Conservation (phyloP, 1,140 invertebrate genomes). For the Heliconius hermathena region DNA sequence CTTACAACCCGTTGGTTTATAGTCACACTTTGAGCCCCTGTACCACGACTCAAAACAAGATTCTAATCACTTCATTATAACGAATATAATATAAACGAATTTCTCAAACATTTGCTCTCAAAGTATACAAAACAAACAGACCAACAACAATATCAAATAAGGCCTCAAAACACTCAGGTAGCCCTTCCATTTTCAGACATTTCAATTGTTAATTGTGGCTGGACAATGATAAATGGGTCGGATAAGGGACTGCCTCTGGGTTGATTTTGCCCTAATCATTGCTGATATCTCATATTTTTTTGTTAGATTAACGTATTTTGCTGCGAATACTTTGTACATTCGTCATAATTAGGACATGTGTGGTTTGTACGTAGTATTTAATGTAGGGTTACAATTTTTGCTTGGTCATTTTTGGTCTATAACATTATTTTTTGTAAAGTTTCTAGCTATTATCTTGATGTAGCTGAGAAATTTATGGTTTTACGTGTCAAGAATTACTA, state of each 20-base stretch:
- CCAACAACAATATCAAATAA: background rate
- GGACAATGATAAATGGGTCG: slow-evolving; percentile 51
- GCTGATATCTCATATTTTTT: slow-evolving; percentile 27
- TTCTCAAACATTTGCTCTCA: background rate
- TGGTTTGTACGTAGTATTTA: background rate
- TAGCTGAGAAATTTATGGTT: too few relatives aligned
- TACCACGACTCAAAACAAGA: too few relatives aligned
- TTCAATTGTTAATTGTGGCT: slow-evolving; percentile 58
- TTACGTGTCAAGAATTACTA: too few relatives aligned
- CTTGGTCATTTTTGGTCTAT: background rate
- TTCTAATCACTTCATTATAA: too few relatives aligned
- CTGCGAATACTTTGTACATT: slow-evolving; percentile 2
- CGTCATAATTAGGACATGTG: background rate
- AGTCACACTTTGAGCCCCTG: too few relatives aligned
- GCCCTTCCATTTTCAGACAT: slow-evolving; percentile 38
- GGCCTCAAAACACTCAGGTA: background rate
- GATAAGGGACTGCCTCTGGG: slow-evolving; percentile 8
- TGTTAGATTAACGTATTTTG: slow-evolving; percentile 18
- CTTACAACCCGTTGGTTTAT: too few relatives aligned
- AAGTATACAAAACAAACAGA: background rate
- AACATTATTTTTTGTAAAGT: background rate
- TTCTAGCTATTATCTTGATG: too few relatives aligned
- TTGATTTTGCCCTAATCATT: slow-evolving; percentile 32
- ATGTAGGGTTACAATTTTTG: background rate
- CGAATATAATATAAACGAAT: too few relatives aligned